Base-by-base conservation (phyloP, 35 echinoderm and acorn worm genomes). In the Apostichopus japonicus region DNA sequence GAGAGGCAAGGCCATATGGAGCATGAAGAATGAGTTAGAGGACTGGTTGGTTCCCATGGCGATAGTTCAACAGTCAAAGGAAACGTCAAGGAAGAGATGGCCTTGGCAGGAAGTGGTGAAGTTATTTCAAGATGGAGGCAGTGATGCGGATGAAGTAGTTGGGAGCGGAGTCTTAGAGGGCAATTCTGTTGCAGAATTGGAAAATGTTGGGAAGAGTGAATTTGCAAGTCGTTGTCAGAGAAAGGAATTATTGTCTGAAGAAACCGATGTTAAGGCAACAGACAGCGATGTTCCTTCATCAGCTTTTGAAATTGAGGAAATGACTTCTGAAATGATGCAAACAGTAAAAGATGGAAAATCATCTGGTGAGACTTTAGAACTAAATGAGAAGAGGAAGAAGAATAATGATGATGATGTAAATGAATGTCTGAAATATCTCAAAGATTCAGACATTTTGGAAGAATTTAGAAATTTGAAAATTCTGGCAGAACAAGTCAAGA, bases 71-170 rank as follows among this genome's bases (percentile, higher is more conserved):
- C 6, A 89, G 54, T 55, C 33, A n/a, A 58, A 58, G 25, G 86
- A 59, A 17, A 65, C 33, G 8, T 17, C 25, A 17, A 72, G 80
- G 23, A 63, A 95, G 11, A 67, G 53, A 27, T 90, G 87, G 86
- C 90, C 87, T 13, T 95, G 92, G 92, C 65, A 93, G 24, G 83
- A 95, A n/a, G 92, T 77, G 53, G 79, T 79, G 19, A 90, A 76
- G 23, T 24, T 83, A n/a, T 95, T 93, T 90, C 86, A 93, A 56
- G 24, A 84, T n/a, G 51, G 51, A 59, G 56, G n/a, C 15, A 19
- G 14, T 75, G 71, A 19, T 75, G n/a, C 3, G 5, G 16, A 75
- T 21, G 21, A n/a, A 75, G 71, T 21, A 15, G 17, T 75, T 75
- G 71, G 6, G 4, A 75, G 13, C 1, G 57, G 33, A 67, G 63